phyloP scores from a whole-genome alignment of 2,797 vertebrate species.

The Phalanger gymnotis region DNA sequence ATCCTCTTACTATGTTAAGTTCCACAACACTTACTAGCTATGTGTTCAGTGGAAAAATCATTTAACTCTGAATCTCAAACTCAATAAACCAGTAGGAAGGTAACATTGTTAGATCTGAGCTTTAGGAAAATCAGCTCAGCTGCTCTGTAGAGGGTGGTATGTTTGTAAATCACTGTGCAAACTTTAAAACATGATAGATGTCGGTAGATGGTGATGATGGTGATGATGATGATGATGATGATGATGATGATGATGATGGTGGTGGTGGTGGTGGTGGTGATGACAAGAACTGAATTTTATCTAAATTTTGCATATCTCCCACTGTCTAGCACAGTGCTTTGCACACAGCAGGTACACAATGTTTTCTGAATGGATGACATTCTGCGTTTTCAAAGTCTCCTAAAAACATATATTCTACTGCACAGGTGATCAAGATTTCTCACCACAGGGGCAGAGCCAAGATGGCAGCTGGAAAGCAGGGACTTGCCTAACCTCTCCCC shows the following conservation, averaged over 20 bases:
- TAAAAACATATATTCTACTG: not conserved
- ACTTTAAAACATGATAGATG: not conserved
- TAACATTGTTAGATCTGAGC: not conserved
- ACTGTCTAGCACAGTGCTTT: not conserved
- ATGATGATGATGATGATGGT: too few relatives aligned
- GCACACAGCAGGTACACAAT: not conserved
- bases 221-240: too few relatives aligned
- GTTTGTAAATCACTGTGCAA: not conserved
- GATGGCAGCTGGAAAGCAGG: too few relatives aligned
- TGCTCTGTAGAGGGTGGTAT: not conserved
- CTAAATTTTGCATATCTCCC: not conserved
- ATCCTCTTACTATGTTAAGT: not conserved
- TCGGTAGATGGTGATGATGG: not conserved
- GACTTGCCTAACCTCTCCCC: too few relatives aligned
- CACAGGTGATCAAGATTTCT: not conserved
- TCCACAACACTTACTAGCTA: not conserved
- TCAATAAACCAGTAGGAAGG: not conserved
- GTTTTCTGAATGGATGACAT: not conserved
- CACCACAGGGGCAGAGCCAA: too few relatives aligned
- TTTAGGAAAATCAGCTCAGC: not conserved
- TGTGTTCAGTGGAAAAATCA: not conserved
- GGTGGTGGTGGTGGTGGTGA: too few relatives aligned
- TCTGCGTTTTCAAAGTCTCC: not conserved
- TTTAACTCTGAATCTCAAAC: not conserved
- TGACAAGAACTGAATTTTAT: not conserved